A percentile compares a stretch with the other conserved stretches of the same genome.
Evolutionary conservation across 2,113 vertebrate species (phyloP).

Genomic region (Eudorcas thomsonii): DNA sequence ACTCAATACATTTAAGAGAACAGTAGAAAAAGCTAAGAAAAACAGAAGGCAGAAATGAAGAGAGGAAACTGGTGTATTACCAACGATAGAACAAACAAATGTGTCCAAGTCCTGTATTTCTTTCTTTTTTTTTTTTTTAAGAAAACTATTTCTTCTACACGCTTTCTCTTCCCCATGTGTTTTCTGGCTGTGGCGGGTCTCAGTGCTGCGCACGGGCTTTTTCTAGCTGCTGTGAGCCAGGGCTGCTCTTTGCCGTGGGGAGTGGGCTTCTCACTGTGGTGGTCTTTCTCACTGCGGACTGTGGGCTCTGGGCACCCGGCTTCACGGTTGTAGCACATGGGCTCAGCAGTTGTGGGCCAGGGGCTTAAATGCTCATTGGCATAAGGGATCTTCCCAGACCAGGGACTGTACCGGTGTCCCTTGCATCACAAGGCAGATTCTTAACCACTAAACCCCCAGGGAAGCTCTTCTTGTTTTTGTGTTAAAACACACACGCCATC

Average conservation of each 20-base stretch:
- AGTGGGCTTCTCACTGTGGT: neutral
- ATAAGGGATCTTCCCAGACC: neutral
- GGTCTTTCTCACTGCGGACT: neutral
- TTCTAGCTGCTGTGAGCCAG: neutral
- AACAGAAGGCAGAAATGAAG: neutral
- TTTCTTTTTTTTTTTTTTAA: neutral
- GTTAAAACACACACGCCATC: neutral
- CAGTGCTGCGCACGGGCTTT: neutral
- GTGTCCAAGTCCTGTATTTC: neutral
- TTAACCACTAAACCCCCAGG: neutral
- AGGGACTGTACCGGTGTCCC: neutral
- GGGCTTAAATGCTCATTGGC: neutral
- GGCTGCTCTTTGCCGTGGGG: rapidly evolving
- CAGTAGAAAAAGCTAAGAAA: neutral
- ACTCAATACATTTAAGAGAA: neutral
- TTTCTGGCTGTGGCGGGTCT: neutral
- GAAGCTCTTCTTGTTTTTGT: neutral
- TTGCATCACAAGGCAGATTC: neutral
- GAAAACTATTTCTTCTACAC: neutral
- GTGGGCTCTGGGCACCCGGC: neutral
- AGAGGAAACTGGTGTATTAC: neutral
- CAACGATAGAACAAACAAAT: neutral
- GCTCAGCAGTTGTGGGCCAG: neutral
- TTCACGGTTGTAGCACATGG: neutral
- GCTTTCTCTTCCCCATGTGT: neutral